A percentile compares a stretch with the other conserved stretches of the same genome.
phyloP scores from a whole-genome alignment of 2,888 invertebrate species.

The Petrolisthes manimaculis region DNA sequence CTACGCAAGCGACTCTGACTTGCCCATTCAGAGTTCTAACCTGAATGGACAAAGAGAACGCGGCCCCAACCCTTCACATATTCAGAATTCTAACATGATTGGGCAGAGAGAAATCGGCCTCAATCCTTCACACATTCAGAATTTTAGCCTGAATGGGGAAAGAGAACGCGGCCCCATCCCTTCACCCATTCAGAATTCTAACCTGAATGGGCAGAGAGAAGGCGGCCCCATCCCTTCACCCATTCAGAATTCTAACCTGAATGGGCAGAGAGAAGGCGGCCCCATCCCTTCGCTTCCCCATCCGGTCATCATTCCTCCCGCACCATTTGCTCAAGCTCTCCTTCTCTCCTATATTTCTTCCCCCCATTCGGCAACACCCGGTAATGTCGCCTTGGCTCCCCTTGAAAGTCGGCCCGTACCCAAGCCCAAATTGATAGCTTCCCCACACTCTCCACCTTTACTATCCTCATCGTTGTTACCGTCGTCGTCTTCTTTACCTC shows the following conservation, averaged over 20 bases:
- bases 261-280: too few relatives aligned
- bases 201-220: too few relatives aligned
- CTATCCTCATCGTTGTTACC: slow-evolving; percentile 3
- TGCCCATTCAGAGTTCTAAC: not conserved
- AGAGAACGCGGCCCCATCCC: not conserved
- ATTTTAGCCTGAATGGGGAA: too few relatives aligned
- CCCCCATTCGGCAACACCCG: not conserved
- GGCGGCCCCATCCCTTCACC: too few relatives aligned
- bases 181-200: not conserved
- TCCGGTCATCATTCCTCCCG: not conserved
- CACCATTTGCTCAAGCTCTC: not conserved
- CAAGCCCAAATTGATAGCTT: not conserved
- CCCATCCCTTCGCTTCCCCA: too few relatives aligned
- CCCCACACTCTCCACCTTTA: slow-evolving; percentile 11
- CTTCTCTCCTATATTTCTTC: not conserved
- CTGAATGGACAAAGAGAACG: not conserved
- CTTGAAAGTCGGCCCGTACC: not conserved
- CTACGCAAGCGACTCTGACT: not conserved
- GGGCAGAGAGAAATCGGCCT: too few relatives aligned
- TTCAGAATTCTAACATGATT: too few relatives aligned
- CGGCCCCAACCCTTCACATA: slow-evolving; percentile 23
- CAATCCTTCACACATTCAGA: too few relatives aligned
- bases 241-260: too few relatives aligned
- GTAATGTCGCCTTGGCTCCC: not conserved
- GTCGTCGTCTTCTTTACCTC: not conserved